Evolutionary conservation across 1,140 invertebrate genomes (phyloP), one percentile per base, ranked within the genome.

Genomic region (Drosophila repletoides): DNA sequence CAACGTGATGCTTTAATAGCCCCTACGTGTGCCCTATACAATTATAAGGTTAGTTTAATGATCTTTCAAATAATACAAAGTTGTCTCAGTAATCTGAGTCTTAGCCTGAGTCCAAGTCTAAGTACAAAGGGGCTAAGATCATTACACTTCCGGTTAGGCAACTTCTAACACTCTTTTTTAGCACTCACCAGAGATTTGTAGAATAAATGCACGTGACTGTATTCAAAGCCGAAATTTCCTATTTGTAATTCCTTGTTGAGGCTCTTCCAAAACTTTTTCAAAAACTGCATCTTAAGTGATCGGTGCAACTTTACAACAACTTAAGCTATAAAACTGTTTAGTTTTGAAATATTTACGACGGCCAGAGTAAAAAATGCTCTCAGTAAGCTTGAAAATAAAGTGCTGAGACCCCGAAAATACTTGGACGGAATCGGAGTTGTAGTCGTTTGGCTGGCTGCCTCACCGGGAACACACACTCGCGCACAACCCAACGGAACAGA

Each of bases 131-230:
- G 3, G 10, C 22, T 10, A n/a, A 24, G 17, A 10, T 2, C 7
- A 12, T 28, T 4, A 19, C 14, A 43, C 15, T 31, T 43, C 26
- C 10, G 28, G 1, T 24, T 33, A 3, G 12, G 12, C 2, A 5
- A 38, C 36, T 21, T n/a, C 21, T 43, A 33, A 2, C 6, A 12
- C n/a, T 12, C 17, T 9, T 5, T 19, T 12, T 22, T 2, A 12
- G 5, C 33, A 66, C 76, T 86, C 38, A 89, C 87, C 87, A 88
- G 77, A 6, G 77, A 88, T 66, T 76, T 75, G 53, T 88, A 89
- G 43, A 89, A 89, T 26, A 87, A 58, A 38, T 89, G 87, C 31
- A 87, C 70, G 29, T 80, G 81, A 64, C 69, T 81, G 52, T 72
- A 81, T 19, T 80, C 58, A 33, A 89, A 89, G 19, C 83, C 80